Conservation (phyloP, 2,797 vertebrate genomes). For the Macrochelys suwanniensis region DNA sequence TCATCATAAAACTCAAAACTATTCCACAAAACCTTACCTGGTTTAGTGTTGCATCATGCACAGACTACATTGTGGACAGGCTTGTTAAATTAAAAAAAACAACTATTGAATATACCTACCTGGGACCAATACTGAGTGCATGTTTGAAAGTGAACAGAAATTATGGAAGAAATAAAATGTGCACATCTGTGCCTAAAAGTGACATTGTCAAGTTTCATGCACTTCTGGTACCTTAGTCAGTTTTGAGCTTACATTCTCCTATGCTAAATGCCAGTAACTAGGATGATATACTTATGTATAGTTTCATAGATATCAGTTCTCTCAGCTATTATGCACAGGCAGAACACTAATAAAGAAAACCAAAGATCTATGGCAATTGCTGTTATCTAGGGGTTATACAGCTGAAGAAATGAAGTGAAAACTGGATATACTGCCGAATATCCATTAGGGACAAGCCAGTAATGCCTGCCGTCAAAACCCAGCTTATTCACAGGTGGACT, state of each 20-base stretch:
- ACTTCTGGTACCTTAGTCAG: neutral
- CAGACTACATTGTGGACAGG: neutral
- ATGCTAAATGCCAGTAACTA: neutral
- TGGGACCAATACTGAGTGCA: neutral
- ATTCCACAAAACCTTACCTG: neutral
- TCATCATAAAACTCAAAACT: neutral
- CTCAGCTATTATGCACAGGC: neutral
- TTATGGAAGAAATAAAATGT: rapidly evolving
- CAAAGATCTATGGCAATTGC: neutral
- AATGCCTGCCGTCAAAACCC: neutral
- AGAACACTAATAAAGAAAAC: neutral
- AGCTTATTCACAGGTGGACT: neutral
- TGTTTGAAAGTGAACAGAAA: neutral
- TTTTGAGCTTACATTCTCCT: neutral
- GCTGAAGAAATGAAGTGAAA: neutral
- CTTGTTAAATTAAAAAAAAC: neutral
- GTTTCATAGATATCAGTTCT: neutral
- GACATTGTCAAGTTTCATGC: rapidly evolving
- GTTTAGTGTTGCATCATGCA: neutral
- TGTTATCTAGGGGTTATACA: neutral
- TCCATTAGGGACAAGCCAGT: neutral
- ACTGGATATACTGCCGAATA: rapidly evolving
- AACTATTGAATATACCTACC: neutral
- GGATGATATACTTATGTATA: neutral
- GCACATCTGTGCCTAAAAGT: neutral